These are phyloP conservation scores for Neotoxoptera formosana DNA, from an alignment of 1,140 invertebrate species.

Conservation along the genomic window DNA sequence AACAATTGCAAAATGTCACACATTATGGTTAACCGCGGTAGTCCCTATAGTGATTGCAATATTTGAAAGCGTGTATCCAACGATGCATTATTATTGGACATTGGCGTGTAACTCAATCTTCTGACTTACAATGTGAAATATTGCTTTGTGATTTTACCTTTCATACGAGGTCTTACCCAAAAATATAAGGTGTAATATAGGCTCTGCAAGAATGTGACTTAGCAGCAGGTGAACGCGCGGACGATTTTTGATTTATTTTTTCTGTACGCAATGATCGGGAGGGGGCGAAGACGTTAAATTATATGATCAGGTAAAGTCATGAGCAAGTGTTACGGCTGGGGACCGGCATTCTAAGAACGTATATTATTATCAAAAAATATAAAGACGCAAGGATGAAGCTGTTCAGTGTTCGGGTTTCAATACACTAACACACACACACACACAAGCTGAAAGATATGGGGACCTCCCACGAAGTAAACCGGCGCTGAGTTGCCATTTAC, in stretches of 20 bases:
- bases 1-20: slow-evolving; percentile 18
- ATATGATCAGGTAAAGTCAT: slow-evolving; percentile 52
- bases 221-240: slow-evolving; percentile 18
- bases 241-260: slow-evolving; percentile 40
- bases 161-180: background rate
- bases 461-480: slow-evolving; percentile 46
- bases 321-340: background rate
- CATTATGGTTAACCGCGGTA: background rate
- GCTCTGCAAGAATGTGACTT: slow-evolving; percentile 49
- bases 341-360: slow-evolving; percentile 30
- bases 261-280: background rate
- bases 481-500: slow-evolving; percentile 56
- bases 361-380: slow-evolving; percentile 41
- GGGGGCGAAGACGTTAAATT: slow-evolving; percentile 44
- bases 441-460: slow-evolving; percentile 39
- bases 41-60: background rate
- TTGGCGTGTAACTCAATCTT: slow-evolving; percentile 42
- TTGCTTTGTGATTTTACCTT: slow-evolving; percentile 35
- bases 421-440: slow-evolving; percentile 11
- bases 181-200: slow-evolving; percentile 10
- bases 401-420: slow-evolving; percentile 49
- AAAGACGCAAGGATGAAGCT: slow-evolving; percentile 46
- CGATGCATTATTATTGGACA: background rate
- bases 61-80: background rate
- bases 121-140: slow-evolving; percentile 42